Evolutionary conservation across 2,888 invertebrate genomes (phyloP).

Genomic region (Hedya salicella): DNA sequence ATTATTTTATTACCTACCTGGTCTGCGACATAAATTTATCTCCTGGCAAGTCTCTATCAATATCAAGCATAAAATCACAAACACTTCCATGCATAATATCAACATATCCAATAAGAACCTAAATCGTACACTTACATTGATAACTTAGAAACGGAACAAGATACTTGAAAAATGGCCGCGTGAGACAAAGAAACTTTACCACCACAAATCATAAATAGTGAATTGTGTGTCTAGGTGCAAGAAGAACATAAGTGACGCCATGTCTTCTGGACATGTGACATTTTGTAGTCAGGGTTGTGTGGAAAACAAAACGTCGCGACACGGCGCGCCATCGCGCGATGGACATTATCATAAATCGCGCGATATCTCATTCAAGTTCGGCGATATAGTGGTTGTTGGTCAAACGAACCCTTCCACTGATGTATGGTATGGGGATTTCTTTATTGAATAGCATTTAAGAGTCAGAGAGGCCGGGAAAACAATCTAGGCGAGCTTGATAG

Average conservation of each 20-base stretch:
- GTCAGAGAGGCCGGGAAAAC: too few species aligned
- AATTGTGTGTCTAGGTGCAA: not conserved
- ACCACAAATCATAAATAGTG: not conserved
- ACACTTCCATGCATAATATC: conserved; percentile 1
- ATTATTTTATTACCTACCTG: too few species aligned
- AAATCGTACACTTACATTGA: not conserved
- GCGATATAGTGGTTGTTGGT: too few species aligned
- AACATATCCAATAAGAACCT: not conserved
- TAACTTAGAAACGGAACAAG: not conserved
- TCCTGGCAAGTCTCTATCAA: too few species aligned
- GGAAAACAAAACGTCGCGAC: not conserved
- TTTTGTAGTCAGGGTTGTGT: not conserved
- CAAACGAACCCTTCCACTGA: too few species aligned
- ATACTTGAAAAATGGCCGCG: not conserved
- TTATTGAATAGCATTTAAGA: too few species aligned
- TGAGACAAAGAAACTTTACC: not conserved
- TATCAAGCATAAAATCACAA: not conserved
- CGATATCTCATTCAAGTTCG: too few species aligned
- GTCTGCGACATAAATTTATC: too few species aligned
- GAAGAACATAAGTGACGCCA: not conserved
- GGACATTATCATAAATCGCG: too few species aligned
- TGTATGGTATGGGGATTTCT: too few species aligned
- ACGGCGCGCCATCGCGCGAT: too few species aligned
- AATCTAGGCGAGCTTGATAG: too few species aligned
- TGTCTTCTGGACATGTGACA: not conserved